Evolutionary conservation across 1,140 invertebrate genomes (phyloP).

Genomic region (Sitophilus oryzae): DNA sequence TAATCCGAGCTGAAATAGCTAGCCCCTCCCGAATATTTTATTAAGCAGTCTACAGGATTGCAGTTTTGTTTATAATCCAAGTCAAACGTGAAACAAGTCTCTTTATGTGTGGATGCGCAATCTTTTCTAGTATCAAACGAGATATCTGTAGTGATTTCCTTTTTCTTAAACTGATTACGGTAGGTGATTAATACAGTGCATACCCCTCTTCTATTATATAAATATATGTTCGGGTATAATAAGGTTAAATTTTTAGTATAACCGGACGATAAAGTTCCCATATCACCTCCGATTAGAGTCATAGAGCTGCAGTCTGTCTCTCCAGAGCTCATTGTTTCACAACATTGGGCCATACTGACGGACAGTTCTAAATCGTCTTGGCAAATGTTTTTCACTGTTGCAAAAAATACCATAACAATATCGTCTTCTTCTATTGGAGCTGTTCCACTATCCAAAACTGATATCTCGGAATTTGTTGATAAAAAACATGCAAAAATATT

Average conservation of each 20-base stretch:
- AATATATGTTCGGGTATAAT: slow-evolving; percentile 27
- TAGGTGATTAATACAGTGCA: slow-evolving; percentile 20
- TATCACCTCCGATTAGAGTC: slow-evolving; percentile 25
- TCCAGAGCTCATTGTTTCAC: slow-evolving; percentile 14
- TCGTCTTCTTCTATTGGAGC: slow-evolving; percentile 18
- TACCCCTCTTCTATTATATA: slow-evolving; percentile 17
- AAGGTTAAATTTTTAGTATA: slow-evolving; percentile 24
- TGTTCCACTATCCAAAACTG: slow-evolving; percentile 14
- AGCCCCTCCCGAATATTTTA: slow-evolving; percentile 24
- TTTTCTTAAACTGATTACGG: slow-evolving; percentile 16
- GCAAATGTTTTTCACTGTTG: slow-evolving; percentile 21
- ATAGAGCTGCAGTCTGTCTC: slow-evolving; percentile 19
- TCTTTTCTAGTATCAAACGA: slow-evolving; percentile 21
- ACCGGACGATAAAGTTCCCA: slow-evolving; percentile 17
- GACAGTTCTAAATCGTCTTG: slow-evolving; percentile 23
- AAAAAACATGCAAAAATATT: no score
- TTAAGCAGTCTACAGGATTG: slow-evolving; percentile 27
- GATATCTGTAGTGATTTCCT: slow-evolving; percentile 12
- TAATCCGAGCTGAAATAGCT: slow-evolving; percentile 23
- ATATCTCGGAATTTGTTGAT: slow-evolving; percentile 11
- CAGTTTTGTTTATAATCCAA: slow-evolving; percentile 20
- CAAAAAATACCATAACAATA: slow-evolving; percentile 24
- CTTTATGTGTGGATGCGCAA: background rate
- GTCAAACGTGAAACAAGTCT: slow-evolving; percentile 19
- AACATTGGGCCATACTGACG: slow-evolving; percentile 23